A percentile compares a stretch with the other conserved stretches of the same genome.
phyloP scores from a whole-genome alignment of 2,797 vertebrate species.

The Saxicola maurus region DNA sequence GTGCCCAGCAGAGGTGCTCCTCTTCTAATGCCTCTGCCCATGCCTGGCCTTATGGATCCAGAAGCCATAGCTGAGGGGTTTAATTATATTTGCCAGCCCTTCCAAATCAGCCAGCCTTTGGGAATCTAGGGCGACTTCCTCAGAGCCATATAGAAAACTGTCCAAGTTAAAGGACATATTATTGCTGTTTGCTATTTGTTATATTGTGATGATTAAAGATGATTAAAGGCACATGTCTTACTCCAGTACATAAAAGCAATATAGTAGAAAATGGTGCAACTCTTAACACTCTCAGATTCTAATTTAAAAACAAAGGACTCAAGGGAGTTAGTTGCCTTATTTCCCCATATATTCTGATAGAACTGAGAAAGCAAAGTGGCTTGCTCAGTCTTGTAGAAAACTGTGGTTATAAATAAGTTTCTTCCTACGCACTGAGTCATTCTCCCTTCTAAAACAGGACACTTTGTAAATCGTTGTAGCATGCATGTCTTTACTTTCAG shows the following conservation, averaged over 20 bases:
- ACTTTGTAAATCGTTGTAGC: not conserved
- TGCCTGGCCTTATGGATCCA: not conserved
- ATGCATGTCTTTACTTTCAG: not conserved
- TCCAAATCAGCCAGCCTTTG: not conserved
- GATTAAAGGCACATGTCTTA: not conserved
- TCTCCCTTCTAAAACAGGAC: not conserved
- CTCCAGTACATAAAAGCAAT: not conserved
- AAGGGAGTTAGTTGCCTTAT: not conserved
- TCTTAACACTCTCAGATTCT: not conserved
- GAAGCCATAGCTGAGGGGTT: not conserved
- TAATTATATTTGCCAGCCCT: not conserved
- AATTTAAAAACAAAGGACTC: not conserved
- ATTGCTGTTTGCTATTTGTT: not conserved
- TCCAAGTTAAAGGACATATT: not conserved
- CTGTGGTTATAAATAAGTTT: not conserved
- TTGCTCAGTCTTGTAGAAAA: not conserved
- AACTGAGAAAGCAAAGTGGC: not conserved
- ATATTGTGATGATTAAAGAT: not conserved
- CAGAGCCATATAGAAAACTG: not conserved
- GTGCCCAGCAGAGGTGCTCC: not conserved
- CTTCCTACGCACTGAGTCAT: not conserved
- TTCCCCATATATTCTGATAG: not conserved
- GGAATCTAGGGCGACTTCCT: not conserved
- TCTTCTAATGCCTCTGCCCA: not conserved
- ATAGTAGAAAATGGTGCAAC: not conserved